Evolutionary conservation across 1,140 invertebrate species (phyloP), one percentile per base, ranked within the genome.

Genomic region (Brachystomella parvula): DNA sequence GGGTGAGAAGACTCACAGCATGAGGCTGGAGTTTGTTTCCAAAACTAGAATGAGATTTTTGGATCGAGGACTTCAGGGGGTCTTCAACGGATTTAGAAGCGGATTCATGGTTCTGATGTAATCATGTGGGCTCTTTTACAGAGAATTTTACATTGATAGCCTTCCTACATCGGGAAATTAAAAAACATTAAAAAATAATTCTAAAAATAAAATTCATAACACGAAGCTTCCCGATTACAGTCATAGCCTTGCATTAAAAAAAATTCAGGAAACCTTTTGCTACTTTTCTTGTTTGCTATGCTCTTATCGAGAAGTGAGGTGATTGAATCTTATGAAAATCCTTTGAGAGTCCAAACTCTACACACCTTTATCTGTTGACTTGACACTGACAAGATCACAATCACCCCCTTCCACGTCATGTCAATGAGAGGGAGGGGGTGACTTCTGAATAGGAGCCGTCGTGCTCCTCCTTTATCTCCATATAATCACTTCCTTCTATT

Each of bases 41-140:
- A 53, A 53, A 53, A 53, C 49, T 53, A 53, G 12, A 53, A 53
- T 53, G 49, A 53, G 49, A 53, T 53, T 53, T 53, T 53, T 53
- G 49, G 49, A 53, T 53, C 49, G 9, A n/a, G 24, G 21, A 24
- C 49, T 24, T 24, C 12, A 26, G 49, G 49, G 49, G 49, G 9
- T 26, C 49, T 24, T 15, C 6, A 39, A 26, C 12, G 49, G 49
- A 53, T 53, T 53, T 24, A n/a, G 9, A 53, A 53, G 12, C 24
- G 49, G 49, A 53, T 15, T 53, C 49, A 53, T 44, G 39, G 39
- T n/a, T n/a, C 9, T 44, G 39, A n/a, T 44, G 39, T n/a, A 44
- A 44, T 44, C 9, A 44, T 9, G 6, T 6, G 35, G 19, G 35
- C 35, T 39, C 19, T 39, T 39, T 39, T 6, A 39, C 35, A 19